Evolutionary conservation across 2,797 vertebrate genomes (phyloP).

Genomic region (Fistularia tabacaria): DNA sequence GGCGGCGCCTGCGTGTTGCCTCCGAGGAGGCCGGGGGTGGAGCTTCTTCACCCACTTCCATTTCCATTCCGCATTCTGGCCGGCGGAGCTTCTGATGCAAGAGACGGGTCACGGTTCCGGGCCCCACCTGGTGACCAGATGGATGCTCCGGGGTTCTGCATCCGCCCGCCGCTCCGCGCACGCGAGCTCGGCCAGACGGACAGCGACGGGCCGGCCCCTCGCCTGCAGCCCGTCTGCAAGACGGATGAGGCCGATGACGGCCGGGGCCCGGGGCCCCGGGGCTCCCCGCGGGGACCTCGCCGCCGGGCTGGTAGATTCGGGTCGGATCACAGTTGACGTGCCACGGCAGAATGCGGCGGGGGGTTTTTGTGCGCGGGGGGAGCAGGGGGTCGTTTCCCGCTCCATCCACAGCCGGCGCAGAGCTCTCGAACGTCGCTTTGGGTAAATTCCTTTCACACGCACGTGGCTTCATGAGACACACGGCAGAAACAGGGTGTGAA

Average conservation of each 20-base stretch:
- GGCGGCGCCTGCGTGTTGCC: slow-evolving; percentile 39
- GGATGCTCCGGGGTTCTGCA: slow-evolving; percentile 37
- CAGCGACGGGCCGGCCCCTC: slow-evolving; percentile 22
- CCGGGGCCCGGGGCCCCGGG: slow-evolving; percentile 48
- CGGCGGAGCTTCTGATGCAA: neutral
- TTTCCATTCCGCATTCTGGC: slow-evolving; percentile 17
- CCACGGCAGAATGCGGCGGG: slow-evolving; percentile 43
- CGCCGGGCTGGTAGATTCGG: slow-evolving; percentile 71
- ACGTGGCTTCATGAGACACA: too few relatives aligned
- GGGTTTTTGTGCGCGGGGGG: neutral
- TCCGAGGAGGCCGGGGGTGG: slow-evolving; percentile 20
- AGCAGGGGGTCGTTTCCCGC: neutral
- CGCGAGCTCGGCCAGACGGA: slow-evolving; percentile 40
- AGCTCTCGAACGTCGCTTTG: too few relatives aligned
- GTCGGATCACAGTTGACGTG: slow-evolving; percentile 71
- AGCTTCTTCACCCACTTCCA: slow-evolving; percentile 26
- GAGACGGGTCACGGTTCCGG: slow-evolving; percentile 23
- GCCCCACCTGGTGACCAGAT: slow-evolving; percentile 43
- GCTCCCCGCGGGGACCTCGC: slow-evolving; percentile 58
- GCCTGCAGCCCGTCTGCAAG: slow-evolving; percentile 61
- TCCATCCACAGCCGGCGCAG: too few relatives aligned
- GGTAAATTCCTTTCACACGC: too few relatives aligned
- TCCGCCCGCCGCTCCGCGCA: slow-evolving; percentile 40
- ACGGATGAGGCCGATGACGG: slow-evolving; percentile 62
- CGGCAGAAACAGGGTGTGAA: too few relatives aligned